Base-by-base conservation (phyloP, 53 echinoderm and acorn worm genomes). In the Stichopus horrens region DNA sequence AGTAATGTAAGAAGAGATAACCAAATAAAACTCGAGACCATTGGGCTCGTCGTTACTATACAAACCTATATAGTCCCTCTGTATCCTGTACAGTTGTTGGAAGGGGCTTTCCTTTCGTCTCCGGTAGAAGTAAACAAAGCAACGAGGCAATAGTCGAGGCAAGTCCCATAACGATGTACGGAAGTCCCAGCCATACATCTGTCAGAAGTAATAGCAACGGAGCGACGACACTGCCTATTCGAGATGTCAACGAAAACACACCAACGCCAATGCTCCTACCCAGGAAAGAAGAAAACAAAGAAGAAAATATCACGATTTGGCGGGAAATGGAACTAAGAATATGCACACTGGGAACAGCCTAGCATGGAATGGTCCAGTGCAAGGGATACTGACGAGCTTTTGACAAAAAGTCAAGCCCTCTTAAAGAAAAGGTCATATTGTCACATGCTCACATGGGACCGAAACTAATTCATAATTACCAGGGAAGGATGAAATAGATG, bases 171-270 rank as follows among this genome's bases (percentile, higher is more conserved):
- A 58, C n/a, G 4, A 81, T 10, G 53, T 57, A 81, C n/a, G 81
- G 81, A 7, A 81, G 58, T 2, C 58, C 58, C 8, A 23, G 7
- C 81, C 81, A 81, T 4, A 81, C 81, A 19, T 56, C 81, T 18
- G 13, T 94, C 23, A 96, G 78, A 11, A 86, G 57, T 65, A 96
- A 78, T 13, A 94, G 83, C 51, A 96, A 59, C 5, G 96, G 94
- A 73, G 94, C 96, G 5, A 94, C 74, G 23, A 96, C 86, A 1
- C 96, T 94, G 4, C 96, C 96, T 7, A 96, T 90, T 51, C 96
- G 90, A 11, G 96, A 96, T 0, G 92, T 89, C 77, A 96, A 92
- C 18, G 96, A 96, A 19, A 94, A 91, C 60, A 94, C 80, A 7
- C 96, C 94, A 4, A 96, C 55, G 14, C 92, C 96, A 56, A 92